Base-by-base conservation (phyloP, 1,140 invertebrate species). In the Cydia amplana region DNA sequence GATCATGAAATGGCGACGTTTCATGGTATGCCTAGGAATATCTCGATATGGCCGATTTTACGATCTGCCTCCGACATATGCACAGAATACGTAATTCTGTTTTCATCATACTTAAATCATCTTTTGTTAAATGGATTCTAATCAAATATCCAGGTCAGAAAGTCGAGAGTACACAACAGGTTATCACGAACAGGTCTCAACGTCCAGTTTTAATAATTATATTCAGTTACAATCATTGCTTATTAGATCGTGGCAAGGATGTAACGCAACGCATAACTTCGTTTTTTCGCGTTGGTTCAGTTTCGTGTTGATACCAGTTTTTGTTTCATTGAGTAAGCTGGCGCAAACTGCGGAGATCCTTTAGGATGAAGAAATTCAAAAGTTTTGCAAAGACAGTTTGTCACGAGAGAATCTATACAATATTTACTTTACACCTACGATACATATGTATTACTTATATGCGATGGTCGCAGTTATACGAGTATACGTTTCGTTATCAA, bases 201-300 rank as follows among this genome's bases (percentile, higher is more conserved):
- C 43, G n/a, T 51, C 55, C 10, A 60, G 55, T 60, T 60, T 23
- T 60, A 60, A 60, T 60, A 60, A 60, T 60, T 60, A 60, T 60
- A 60, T 60, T 60, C 55, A 23, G 55, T 60, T 60, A 60, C 55
- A 60, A 60, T 60, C 55, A 60, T 60, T 60, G 55, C 55, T 60
- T 60, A 60, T 60, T 60, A 60, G 55, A 60, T 60, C 55, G 55
- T 60, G n/a, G 55, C 55, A 23, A 60, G 55, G 55, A 60, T 60
- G 55, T 60, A 60, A 60, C 55, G 55, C 55, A 60, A 60, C 55
- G 55, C 55, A 60, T 60, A 60, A 60, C 55, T 60, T 20, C 55
- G 55, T 60, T 60, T 55, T 55, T 60, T 60, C 55, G 55, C 20
- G 55, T 12, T 60, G 55, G 55, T 60, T 12, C 55, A 60, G 49